phyloP scores from a whole-genome alignment of 2,797 vertebrate genomes.

The Tapirus indicus region DNA sequence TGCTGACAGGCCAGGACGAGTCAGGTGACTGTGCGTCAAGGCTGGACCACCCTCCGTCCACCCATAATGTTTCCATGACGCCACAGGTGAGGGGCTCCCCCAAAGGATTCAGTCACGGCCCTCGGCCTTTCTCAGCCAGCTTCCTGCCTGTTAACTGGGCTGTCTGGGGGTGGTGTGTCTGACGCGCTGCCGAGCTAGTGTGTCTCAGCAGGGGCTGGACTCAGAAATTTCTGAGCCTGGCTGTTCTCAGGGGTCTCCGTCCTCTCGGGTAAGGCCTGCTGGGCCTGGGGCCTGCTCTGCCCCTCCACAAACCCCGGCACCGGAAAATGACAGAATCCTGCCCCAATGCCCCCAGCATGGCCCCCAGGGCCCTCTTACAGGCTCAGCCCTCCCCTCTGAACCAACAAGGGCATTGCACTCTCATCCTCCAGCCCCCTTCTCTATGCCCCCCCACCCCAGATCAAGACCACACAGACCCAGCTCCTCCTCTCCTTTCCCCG shows the following conservation, averaged over 20 bases:
- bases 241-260: not conserved
- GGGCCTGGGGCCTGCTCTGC: not conserved
- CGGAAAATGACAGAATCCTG: not conserved
- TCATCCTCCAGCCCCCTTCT: not conserved
- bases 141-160: not conserved
- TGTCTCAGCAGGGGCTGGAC: fast-evolving
- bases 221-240: not conserved
- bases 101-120: not conserved
- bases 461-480: not conserved
- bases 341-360: not conserved
- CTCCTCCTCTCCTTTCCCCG: not conserved
- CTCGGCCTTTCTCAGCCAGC: not conserved
- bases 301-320: not conserved
- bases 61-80: not conserved
- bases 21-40: not conserved
- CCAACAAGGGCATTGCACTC: not conserved
- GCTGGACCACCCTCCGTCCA: not conserved
- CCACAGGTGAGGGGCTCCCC: not conserved
- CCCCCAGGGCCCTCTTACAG: not conserved
- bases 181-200: not conserved
- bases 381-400: not conserved
- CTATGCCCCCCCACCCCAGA: not conserved
- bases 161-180: too few relatives aligned
- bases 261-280: not conserved
- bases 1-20: not conserved